Base-by-base conservation (phyloP, 2,797 vertebrate species). In the Phoeniculus purpureus region DNA sequence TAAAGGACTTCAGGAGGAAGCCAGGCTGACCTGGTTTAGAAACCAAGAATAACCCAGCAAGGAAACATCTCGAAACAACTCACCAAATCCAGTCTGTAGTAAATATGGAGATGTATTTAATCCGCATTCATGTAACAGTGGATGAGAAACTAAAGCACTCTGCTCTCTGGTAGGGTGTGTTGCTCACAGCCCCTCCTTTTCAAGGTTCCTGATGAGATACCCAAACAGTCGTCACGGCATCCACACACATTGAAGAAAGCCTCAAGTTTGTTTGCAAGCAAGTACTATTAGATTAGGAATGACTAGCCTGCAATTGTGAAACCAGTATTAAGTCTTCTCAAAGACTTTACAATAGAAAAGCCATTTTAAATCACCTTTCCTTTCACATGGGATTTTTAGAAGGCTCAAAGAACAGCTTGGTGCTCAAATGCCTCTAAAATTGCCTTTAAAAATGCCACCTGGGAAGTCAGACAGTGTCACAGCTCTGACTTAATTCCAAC, bases 401-500 rank as follows among this genome's bases (percentile, higher is more conserved):
- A 81, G 54, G 50, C 67, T 88, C 25, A 75, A 81, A 88, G 45
- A 83, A 61, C 31, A 86, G 29, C 56, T 71, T 62, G 48, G 64
- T 62, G 40, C 52, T 60, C 22, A 74, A 84, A 88, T 76, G 54
- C 47, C 65, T 94, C 77, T 70, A 73, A 87, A 91, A 91, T 71
- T 40, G 9, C 32, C 54, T 85, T 85, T 79, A 65, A 76, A 56
- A 86, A 90, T 91, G 34, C 18, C 43, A 48, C 64, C 10, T 54
- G 61, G 40, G 68, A 94, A 77, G 45, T 43, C 54, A 73, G 68
- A 68, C 47, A 64, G 40, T 45, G 48, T 32, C 56, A 76, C 60
- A 66, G 61, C 45, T 75, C 64, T 59, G 71, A 26, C 75, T 86
- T 88, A 43, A 75, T 84, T 64, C 40, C 54, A 81, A n/a, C 34